Conservation (phyloP, 2,113 vertebrate species). For the Myrmophylax atrothorax region DNA sequence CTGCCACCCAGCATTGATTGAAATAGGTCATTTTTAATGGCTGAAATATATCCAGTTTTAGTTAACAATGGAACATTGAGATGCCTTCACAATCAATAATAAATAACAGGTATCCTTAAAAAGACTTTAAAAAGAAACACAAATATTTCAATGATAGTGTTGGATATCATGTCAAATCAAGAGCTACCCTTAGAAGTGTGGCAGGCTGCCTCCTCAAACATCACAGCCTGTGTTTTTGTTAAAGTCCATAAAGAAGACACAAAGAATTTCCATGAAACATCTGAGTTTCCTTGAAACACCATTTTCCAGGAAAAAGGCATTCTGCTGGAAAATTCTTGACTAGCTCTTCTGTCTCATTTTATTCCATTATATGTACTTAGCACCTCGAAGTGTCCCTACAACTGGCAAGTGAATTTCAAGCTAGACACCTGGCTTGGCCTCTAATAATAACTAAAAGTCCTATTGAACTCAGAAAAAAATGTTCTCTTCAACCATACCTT, state of each 20-base stretch:
- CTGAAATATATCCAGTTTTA: neutral
- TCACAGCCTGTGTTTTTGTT: neutral
- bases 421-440: neutral
- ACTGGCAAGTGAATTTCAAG: neutral
- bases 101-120: neutral
- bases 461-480: neutral
- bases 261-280: neutral
- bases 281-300: neutral
- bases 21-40: neutral
- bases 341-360: neutral
- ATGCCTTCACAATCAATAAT: neutral
- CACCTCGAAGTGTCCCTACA: neutral
- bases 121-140: neutral
- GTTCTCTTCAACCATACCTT: neutral
- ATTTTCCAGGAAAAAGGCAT: slow-evolving; percentile 4
- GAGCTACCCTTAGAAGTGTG: neutral
- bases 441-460: neutral
- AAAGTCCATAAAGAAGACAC: neutral
- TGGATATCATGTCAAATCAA: neutral
- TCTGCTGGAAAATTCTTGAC: neutral
- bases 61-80: neutral
- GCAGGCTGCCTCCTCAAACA: neutral
- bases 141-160: neutral
- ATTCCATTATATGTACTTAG: neutral
- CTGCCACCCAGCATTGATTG: neutral